A percentile compares a stretch with the other conserved stretches of the same genome.
phyloP scores from a whole-genome alignment of 2,888 invertebrate species.

The Agapostemon virescens region DNA sequence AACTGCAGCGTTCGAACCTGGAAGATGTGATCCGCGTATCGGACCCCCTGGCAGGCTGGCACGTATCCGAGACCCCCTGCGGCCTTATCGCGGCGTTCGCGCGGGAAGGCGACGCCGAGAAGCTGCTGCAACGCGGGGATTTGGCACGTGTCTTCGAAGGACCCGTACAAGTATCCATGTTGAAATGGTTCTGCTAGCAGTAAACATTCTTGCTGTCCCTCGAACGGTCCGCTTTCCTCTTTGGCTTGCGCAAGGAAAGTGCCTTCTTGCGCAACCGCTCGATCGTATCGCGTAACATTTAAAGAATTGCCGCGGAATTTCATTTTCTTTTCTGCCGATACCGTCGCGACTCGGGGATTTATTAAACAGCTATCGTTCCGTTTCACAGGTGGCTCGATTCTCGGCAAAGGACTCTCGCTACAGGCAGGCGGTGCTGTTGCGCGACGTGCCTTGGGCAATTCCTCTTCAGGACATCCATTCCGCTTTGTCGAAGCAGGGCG shows the following conservation, averaged over 20 bases:
- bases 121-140: constrained; percentile 77
- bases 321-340: neutral
- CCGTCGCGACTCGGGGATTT: neutral
- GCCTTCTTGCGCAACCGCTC: neutral
- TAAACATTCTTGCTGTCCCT: neutral
- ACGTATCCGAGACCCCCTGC: constrained; percentile 77
- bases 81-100: constrained; percentile 80
- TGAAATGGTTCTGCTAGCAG: neutral
- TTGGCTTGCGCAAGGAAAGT: neutral
- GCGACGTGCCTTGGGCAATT: constrained; percentile 82
- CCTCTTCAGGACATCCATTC: constrained; percentile 80
- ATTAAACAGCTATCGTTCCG: neutral
- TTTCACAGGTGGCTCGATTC: constrained; percentile 78
- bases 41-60: constrained; percentile 72
- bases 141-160: constrained; percentile 79
- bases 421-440: constrained; percentile 79
- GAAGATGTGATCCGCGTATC: constrained; percentile 73
- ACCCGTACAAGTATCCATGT: constrained; percentile 78
- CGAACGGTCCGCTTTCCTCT: constrained; percentile 16
- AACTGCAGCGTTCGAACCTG: constrained; percentile 66
- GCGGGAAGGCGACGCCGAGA: constrained; percentile 79
- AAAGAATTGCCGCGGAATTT: neutral
- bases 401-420: constrained; percentile 79
- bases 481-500: constrained; percentile 80
- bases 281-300: constrained; percentile 14